Conservation (phyloP, 2,888 invertebrate genomes). For the Mactromeris polynyma region DNA sequence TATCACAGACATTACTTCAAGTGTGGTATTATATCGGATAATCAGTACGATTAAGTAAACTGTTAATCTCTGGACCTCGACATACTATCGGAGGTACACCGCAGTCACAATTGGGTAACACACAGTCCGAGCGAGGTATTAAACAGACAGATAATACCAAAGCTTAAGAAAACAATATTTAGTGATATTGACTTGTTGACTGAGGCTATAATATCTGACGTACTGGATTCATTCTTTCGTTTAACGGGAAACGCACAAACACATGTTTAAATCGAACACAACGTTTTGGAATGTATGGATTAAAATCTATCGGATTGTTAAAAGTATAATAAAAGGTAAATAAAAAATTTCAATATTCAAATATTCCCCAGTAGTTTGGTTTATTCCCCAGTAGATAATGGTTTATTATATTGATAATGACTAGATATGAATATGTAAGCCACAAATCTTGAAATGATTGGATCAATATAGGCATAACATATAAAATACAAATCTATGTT, state of each 20-base stretch:
- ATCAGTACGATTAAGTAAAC: background rate
- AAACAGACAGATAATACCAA: background rate
- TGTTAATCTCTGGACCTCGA: background rate
- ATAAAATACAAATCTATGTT: background rate
- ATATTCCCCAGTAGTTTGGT: too few species aligned
- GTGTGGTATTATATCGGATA: background rate
- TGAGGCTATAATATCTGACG: background rate
- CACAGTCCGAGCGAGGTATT: background rate
- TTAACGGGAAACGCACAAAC: background rate
- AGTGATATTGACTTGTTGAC: conserved; percentile 2
- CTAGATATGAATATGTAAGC: background rate
- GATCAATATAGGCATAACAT: background rate
- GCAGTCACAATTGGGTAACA: background rate
- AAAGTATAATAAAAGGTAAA: background rate
- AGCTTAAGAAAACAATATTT: background rate
- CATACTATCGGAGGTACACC: background rate
- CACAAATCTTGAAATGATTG: background rate
- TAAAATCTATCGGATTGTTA: background rate
- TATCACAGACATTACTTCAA: background rate
- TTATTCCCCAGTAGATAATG: too few species aligned
- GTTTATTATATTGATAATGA: too few species aligned
- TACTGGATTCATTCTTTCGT: background rate
- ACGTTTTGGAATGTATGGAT: background rate
- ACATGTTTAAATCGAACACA: background rate
- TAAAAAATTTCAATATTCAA: background rate